Base-by-base conservation (phyloP, 2,113 vertebrate species). In the Aspiorhynchus laticeps region DNA sequence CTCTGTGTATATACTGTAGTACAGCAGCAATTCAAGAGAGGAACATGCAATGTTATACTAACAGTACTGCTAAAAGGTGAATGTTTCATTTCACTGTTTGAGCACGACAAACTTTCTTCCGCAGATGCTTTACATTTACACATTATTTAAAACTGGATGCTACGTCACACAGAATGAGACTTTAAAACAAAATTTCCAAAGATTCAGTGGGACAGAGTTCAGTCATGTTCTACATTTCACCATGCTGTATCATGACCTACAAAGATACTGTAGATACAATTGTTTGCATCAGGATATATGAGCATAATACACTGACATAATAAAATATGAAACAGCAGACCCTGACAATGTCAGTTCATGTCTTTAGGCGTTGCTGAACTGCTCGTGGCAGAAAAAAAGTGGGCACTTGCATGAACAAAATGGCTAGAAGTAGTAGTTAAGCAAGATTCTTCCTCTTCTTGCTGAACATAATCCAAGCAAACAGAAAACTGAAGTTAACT, bases 1-100 rank as follows among this genome's bases (percentile, higher is more conserved):
- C 88, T 89, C 79, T 51, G 81, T 75, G 51, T 86, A 31, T 33
- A 87, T 56, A 89, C 87, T 86, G 80, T 61, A 73, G 48, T 56
- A 77, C 10, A 61, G 71, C 38, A 69, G 84, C 41, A 51, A 28
- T n/a, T 82, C 7, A 17, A 78, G 63, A 43, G 65, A 77, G 61
- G 19, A 31, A 63, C 63, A 74, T 75, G 75, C 79, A 61, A 63
- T 28, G 7, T 15, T 71, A 84, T 38, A 73, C 69, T 84, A 56
- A 84, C 67, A 59, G 67, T 26, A 74, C 48, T 74, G 67, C 46
- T 84, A 59, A 26, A 69, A 71, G 7, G 12, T 63, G 56, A n/a
- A 80, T 41, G 21, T 80, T 79, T 36, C 61, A 80, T 80, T 80
- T 61, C 78, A 80, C 78, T 61, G 33, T n/a, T 82, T 31, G 14